Evolutionary conservation across 2,797 vertebrate genomes (phyloP).

Genomic region (Aulostomus chinensis): DNA sequence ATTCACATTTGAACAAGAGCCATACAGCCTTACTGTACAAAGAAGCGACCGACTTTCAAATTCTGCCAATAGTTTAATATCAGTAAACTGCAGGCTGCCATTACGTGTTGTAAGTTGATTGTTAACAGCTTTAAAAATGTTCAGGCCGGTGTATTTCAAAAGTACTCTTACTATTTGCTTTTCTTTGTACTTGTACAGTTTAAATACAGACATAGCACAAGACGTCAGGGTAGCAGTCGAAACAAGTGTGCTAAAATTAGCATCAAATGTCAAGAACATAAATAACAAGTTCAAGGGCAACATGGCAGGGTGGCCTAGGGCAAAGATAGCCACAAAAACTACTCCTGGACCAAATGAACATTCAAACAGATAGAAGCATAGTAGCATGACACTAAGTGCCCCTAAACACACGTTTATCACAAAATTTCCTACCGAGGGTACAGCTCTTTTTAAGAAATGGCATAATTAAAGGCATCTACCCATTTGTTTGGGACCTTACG

Average conservation of each 20-base stretch:
- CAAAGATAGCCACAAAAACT: constrained; percentile 36
- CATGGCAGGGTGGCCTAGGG: constrained; percentile 25
- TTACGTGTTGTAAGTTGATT: no score
- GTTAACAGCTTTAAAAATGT: no score
- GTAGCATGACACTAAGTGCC: not conserved
- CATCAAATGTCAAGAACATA: constrained; percentile 50
- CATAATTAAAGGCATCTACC: no score
- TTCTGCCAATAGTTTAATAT: not conserved
- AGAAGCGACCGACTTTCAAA: no score
- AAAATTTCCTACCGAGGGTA: no score
- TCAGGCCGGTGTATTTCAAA: no score
- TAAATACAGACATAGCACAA: constrained; percentile 3
- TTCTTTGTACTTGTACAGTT: no score
- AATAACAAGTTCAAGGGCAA: constrained; percentile 53
- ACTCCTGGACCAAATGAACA: constrained; percentile 35
- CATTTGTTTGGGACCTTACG: no score
- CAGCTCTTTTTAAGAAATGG: no score
- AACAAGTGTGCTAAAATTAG: constrained; percentile 53
- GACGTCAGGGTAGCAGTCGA: constrained; percentile 20
- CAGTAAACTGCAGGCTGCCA: not conserved
- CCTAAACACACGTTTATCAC: not conserved
- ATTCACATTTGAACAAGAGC: no score
- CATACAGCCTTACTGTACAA: no score
- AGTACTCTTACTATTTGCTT: no score
- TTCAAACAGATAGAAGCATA: constrained; percentile 25